Evolutionary conservation across 2,797 vertebrate genomes (phyloP).

Genomic region (Centroberyx gerrardi): DNA sequence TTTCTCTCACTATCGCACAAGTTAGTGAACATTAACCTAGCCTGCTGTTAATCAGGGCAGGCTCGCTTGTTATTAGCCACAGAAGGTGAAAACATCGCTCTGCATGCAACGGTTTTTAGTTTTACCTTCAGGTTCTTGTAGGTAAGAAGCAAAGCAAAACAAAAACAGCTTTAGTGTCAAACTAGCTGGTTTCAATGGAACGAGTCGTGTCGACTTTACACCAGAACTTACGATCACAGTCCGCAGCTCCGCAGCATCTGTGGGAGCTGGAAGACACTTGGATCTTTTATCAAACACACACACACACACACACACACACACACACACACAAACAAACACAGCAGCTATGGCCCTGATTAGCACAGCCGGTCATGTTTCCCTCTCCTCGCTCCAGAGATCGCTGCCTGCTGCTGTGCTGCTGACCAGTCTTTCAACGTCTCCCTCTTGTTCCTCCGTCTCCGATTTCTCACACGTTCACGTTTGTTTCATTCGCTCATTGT

Average conservation of each 20-base stretch:
- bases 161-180: no score
- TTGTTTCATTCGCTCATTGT: constrained; percentile 44
- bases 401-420: constrained; percentile 29
- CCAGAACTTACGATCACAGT: background rate
- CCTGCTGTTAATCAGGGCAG: no score
- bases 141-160: no score
- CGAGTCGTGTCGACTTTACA: background rate
- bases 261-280: constrained; percentile 44
- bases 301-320: background rate
- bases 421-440: constrained; percentile 47
- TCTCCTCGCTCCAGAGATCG: constrained; percentile 35
- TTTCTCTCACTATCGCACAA: no score
- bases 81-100: no score
- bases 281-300: constrained; percentile 25
- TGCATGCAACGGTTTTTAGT: no score
- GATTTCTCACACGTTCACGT: constrained; percentile 30
- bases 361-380: constrained; percentile 55
- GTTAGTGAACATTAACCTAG: no score
- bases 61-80: no score
- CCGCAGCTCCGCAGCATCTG: constrained; percentile 42
- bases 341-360: constrained; percentile 40
- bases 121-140: no score
- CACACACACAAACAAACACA: constrained; percentile 2
- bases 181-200: no score
- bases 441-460: constrained; percentile 25